Conservation (phyloP, 2,797 vertebrate species). For the Esox masquinongy region DNA sequence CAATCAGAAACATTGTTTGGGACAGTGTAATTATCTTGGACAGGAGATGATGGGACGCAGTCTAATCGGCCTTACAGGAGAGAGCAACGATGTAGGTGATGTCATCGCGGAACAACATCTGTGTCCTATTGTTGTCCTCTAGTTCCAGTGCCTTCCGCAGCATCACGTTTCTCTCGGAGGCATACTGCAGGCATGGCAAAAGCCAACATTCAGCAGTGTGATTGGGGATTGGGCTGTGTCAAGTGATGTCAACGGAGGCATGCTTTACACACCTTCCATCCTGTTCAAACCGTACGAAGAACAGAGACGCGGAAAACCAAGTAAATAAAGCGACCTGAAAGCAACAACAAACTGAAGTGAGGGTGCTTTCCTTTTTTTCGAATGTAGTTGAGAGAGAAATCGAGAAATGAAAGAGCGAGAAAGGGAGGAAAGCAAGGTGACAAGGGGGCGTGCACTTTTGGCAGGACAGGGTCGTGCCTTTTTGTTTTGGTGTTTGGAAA, state of each 20-base stretch:
- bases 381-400: background rate
- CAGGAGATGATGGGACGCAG: constrained; percentile 46
- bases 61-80: constrained; percentile 16
- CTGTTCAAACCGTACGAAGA: background rate
- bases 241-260: background rate
- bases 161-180: constrained; percentile 22
- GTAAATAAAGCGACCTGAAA: background rate
- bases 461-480: background rate
- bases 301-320: background rate
- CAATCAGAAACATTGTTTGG: constrained; percentile 43
- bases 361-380: background rate
- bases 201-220: background rate
- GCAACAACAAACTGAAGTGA: background rate
- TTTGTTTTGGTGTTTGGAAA: background rate
- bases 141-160: constrained; percentile 10
- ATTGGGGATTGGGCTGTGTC: background rate
- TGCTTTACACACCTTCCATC: background rate
- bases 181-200: background rate
- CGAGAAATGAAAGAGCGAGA: background rate
- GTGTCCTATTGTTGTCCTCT: constrained; percentile 58
- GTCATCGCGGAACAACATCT: constrained; percentile 65
- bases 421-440: constrained; percentile 11
- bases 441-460: background rate
- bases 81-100: constrained; percentile 40
- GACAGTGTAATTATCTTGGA: constrained; percentile 38